Evolutionary conservation across 2,888 invertebrate genomes (phyloP).

Genomic region (Pollenia labialis): DNA sequence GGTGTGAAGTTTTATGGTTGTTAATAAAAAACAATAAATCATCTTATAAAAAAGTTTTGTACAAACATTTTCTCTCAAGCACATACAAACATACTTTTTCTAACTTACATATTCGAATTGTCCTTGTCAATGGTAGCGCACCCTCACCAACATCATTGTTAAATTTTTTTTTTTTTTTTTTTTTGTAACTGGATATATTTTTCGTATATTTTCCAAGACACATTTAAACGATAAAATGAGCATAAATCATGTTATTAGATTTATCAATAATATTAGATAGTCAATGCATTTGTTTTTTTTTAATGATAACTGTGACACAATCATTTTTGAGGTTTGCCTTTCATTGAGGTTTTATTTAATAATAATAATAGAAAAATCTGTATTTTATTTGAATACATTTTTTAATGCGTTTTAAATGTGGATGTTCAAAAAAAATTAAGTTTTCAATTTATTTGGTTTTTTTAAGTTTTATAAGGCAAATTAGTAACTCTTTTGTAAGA

Average conservation of each 20-base stretch:
- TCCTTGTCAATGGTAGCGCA: slow-evolving; percentile 16
- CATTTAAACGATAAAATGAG: slow-evolving; percentile 63
- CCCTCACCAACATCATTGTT: background rate
- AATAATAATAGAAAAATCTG: background rate
- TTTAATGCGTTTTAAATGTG: no score
- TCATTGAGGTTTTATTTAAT: background rate
- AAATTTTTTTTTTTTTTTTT: background rate
- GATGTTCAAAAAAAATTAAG: no score
- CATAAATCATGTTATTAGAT: slow-evolving; percentile 71
- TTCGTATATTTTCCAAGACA: slow-evolving; percentile 16
- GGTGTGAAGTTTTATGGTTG: slow-evolving; percentile 64
- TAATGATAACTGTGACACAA: slow-evolving; percentile 55
- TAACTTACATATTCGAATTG: slow-evolving; percentile 36
- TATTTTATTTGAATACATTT: background rate
- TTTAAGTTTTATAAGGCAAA: no score
- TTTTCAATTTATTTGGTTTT: no score
- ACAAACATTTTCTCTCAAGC: background rate
- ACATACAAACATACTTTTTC: no score
- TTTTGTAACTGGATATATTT: background rate
- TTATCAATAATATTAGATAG: slow-evolving; percentile 66
- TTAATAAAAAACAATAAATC: slow-evolving; percentile 73
- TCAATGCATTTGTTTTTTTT: slow-evolving; percentile 59
- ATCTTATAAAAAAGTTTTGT: slow-evolving; percentile 57
- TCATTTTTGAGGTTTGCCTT: slow-evolving; percentile 18
- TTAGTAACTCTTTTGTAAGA: no score